A percentile compares a stretch with the other conserved stretches of the same genome.
Conservation (phyloP, 2,113 vertebrate species). For the Percina caprodes region DNA sequence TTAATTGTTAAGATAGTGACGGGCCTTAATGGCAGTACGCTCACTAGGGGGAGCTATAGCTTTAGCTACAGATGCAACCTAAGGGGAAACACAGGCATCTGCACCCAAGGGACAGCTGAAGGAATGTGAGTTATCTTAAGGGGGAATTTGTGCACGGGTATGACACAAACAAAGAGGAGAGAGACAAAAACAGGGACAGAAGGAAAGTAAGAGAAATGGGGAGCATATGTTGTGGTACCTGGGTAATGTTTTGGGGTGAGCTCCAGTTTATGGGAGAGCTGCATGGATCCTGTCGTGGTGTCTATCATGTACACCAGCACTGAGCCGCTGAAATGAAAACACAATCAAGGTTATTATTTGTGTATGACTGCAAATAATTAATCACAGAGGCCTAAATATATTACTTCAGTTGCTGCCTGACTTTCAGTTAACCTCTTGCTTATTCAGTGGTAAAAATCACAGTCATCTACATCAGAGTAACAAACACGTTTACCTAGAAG, state of each 20-base stretch:
- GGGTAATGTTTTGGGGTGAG: constrained; percentile 98
- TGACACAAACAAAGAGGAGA: background rate
- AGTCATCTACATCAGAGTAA: background rate
- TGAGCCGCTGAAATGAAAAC: constrained; percentile 87
- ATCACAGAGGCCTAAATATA: background rate
- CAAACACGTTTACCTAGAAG: background rate
- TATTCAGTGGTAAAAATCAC: background rate
- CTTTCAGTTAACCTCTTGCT: background rate
- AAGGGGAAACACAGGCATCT: constrained; percentile 16
- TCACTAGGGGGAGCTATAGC: constrained; percentile 64
- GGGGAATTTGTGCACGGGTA: constrained; percentile 10
- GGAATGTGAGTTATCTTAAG: constrained; percentile 22
- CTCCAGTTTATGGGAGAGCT: constrained; percentile 97
- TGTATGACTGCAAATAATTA: background rate
- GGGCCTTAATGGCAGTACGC: background rate
- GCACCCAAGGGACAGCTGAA: constrained; percentile 8
- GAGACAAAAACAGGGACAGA: background rate
- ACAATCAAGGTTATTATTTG: background rate
- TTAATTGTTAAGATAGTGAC: background rate
- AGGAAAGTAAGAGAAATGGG: background rate
- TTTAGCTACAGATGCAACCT: constrained; percentile 23
- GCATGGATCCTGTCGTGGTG: constrained; percentile 95
- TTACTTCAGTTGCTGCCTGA: background rate
- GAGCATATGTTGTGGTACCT: constrained; percentile 82
- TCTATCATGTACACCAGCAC: constrained; percentile 97